phyloP scores from a whole-genome alignment of 2,797 vertebrate genomes.

The Centropyge bicolor region DNA sequence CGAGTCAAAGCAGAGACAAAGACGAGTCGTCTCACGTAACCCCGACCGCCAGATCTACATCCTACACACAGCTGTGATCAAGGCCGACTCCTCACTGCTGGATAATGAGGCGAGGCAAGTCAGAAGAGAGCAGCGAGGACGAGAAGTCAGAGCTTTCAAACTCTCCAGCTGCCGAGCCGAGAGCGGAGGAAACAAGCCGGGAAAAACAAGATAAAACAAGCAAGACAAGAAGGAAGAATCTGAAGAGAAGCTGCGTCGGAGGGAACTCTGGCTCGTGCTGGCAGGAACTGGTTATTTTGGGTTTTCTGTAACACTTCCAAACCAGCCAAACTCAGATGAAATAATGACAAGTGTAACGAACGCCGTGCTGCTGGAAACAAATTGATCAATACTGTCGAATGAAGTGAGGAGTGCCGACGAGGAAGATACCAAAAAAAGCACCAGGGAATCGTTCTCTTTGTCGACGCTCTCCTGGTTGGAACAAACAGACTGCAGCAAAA shows the following conservation, averaged over 20 bases:
- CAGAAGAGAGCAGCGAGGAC: slow-evolving; percentile 9
- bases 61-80: slow-evolving; percentile 42
- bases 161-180: slow-evolving; percentile 23
- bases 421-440: background rate
- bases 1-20: slow-evolving; percentile 18
- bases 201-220: slow-evolving; percentile 25
- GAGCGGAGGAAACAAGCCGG: slow-evolving; percentile 11
- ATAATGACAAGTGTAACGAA: slow-evolving; percentile 22
- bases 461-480: background rate
- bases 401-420: background rate
- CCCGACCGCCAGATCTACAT: slow-evolving; percentile 18
- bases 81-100: slow-evolving; percentile 26
- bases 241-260: background rate
- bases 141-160: slow-evolving; percentile 17
- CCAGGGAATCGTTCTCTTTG: background rate
- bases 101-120: slow-evolving; percentile 48
- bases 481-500: slow-evolving; percentile 4
- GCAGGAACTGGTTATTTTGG: slow-evolving; percentile 36
- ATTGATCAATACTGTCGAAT: slow-evolving; percentile 39
- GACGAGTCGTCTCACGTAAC: slow-evolving; percentile 14
- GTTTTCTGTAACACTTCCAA: slow-evolving; percentile 11
- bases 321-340: slow-evolving; percentile 16
- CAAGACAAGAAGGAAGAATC: slow-evolving; percentile 5
- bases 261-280: background rate
- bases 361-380: slow-evolving; percentile 15